Base-by-base conservation (phyloP, 1,140 invertebrate genomes). In the Drosophila novamexicana region DNA sequence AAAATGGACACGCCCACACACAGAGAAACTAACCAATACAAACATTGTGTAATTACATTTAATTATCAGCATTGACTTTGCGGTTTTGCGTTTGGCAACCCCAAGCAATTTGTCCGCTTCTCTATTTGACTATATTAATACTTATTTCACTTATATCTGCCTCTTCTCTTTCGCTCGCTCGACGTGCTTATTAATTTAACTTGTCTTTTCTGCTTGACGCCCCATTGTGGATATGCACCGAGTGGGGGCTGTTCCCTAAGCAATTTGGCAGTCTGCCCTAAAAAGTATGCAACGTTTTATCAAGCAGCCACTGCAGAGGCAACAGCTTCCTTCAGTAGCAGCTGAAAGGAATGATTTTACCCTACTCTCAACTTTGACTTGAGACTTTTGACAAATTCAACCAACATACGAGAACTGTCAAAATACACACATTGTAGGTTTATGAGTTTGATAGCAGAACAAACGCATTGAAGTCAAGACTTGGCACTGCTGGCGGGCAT, bases 21-120 rank as follows among this genome's bases (percentile, higher is more conserved):
- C 47, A 37, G 49, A 68, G 52, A 70, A 58, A 45, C 22, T 10
- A 54, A 49, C 58, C 47, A 59, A 50, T 62, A 79, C 66, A 72
- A 83, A 70, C 72, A 80, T 86, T 89, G 80, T 65, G 73, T 88
- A 88, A 88, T 88, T 88, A 88, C 76, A 79, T 88, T 88, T 88
- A 88, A 88, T 88, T 88, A 88, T 88, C 84, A 66, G 84, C 84
- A 88, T 83, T 83, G 73, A 89, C 76, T 77, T 88, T 89, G 83
- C 52, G 83, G 79, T 68, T 59, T 57, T 65, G 49, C 36, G 47
- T 45, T 2, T 53, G 12, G 29, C 18, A 32, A 39, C 72, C 56
- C 47, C 37, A 44, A 58, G 49, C 52, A 34, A 34, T 71, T 52
- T 56, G 16, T 47, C 22, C 18, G 52, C 32, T 76, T 14, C 9